phyloP scores from a whole-genome alignment of 2,113 vertebrate species.

The Oenanthe melanoleuca region DNA sequence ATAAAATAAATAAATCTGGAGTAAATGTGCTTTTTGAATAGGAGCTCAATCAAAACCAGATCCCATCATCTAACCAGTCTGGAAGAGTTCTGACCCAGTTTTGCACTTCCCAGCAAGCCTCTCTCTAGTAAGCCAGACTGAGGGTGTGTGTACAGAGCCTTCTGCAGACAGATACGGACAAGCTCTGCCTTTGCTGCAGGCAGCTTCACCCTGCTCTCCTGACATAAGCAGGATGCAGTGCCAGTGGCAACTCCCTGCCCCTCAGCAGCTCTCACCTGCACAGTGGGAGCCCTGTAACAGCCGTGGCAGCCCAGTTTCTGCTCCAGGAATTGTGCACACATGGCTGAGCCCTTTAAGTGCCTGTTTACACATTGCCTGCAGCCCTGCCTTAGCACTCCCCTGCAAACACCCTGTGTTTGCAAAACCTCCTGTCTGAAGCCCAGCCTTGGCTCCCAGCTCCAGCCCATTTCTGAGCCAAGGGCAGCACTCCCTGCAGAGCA shows the following conservation, averaged over 20 bases:
- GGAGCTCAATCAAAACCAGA: background rate
- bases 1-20: background rate
- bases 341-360: background rate
- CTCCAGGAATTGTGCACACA: background rate
- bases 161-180: background rate
- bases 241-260: slow-evolving; percentile 23
- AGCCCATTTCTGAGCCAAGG: rapidly evolving
- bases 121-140: background rate
- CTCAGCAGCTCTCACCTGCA: background rate
- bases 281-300: background rate
- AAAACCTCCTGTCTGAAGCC: background rate
- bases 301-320: background rate
- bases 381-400: background rate
- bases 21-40: background rate
- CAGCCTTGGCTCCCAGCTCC: background rate
- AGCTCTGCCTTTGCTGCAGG: background rate
- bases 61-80: background rate
- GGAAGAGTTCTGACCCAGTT: background rate
- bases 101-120: background rate
- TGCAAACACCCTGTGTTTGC: background rate
- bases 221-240: background rate
- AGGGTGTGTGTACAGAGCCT: background rate
- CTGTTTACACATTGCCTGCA: background rate
- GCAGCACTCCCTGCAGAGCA: background rate
- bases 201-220: background rate